These are phyloP conservation scores for Psilopogon haemacephalus DNA, from an alignment of 2,113 vertebrate genomes.

Conservation along the genomic window DNA sequence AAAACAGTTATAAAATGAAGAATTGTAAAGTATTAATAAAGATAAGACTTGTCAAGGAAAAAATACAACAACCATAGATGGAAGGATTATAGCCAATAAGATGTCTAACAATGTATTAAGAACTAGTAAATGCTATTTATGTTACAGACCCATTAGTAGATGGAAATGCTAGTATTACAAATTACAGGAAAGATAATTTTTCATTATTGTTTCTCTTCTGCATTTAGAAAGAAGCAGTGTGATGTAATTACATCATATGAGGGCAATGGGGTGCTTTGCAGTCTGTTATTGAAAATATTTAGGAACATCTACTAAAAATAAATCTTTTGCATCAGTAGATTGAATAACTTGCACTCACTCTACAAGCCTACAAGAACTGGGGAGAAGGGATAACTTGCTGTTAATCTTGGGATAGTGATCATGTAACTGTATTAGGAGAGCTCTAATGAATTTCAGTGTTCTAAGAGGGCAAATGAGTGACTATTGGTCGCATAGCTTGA, in stretches of 20 bases:
- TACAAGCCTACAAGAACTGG: not conserved
- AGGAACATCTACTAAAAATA: not conserved
- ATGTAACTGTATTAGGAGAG: not conserved
- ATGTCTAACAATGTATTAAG: not conserved
- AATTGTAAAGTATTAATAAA: not conserved
- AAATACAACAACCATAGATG: not conserved
- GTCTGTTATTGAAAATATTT: not conserved
- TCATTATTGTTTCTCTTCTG: constrained; percentile 19
- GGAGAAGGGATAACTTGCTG: not conserved
- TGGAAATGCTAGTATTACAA: not conserved
- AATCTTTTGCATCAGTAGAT: not conserved
- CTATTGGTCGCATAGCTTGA: not conserved
- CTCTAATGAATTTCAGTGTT: not conserved
- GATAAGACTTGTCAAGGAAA: not conserved
- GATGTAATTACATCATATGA: not conserved
- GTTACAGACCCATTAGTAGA: not conserved
- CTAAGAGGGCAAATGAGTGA: not conserved
- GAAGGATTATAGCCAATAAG: not conserved
- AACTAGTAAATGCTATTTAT: not conserved
- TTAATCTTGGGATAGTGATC: not conserved
- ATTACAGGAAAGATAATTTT: not conserved
- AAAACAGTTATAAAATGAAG: not conserved
- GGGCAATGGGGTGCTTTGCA: constrained; percentile 1
- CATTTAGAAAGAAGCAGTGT: not conserved
- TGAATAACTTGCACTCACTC: not conserved